Conservation (phyloP, 2,888 invertebrate species). For the Drosophila barbarae region DNA sequence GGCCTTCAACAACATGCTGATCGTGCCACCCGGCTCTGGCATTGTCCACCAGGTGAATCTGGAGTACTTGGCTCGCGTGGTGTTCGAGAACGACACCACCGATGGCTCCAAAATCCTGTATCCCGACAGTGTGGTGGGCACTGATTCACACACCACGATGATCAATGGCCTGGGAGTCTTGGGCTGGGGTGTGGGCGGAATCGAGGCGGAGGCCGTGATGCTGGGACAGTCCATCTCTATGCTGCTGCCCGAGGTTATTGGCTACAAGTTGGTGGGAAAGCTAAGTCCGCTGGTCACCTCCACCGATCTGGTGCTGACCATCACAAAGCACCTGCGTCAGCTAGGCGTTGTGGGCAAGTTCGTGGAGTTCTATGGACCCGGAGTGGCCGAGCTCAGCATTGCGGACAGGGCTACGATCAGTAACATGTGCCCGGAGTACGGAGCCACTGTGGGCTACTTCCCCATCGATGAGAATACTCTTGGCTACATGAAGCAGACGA, state of each 20-base stretch:
- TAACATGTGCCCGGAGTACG: slow-evolving; percentile 99
- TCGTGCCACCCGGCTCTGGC: slow-evolving; percentile 98
- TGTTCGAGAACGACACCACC: slow-evolving; percentile 84
- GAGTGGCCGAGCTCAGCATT: slow-evolving; percentile 93
- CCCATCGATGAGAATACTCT: slow-evolving; percentile 92
- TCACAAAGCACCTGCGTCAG: slow-evolving; percentile 96
- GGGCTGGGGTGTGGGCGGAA: slow-evolving; percentile 98
- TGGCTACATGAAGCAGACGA: slow-evolving; percentile 91
- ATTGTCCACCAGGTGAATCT: slow-evolving; percentile 99
- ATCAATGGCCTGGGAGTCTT: slow-evolving; percentile 97
- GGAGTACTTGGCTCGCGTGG: slow-evolving; percentile 94
- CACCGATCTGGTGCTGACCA: slow-evolving; percentile 97
- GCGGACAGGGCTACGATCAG: slow-evolving; percentile 98
- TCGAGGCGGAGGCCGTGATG: slow-evolving; percentile 99
- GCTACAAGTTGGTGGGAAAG: slow-evolving; percentile 92
- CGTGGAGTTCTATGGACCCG: slow-evolving; percentile 98
- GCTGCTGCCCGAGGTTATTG: slow-evolving; percentile 97
- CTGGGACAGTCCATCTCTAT: slow-evolving; percentile 98
- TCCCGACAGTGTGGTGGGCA: slow-evolving; percentile 96
- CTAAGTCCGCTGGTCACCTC: slow-evolving; percentile 92
- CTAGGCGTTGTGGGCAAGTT: slow-evolving; percentile 98
- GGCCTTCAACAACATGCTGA: slow-evolving; percentile 96
- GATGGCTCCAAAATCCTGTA: slow-evolving; percentile 82
- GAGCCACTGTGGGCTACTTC: slow-evolving; percentile 97
- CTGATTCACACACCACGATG: slow-evolving; percentile 99